Evolutionary conservation across 1,140 invertebrate genomes (phyloP), one percentile per base, ranked within the genome.

Genomic region (Pinna nobilis): DNA sequence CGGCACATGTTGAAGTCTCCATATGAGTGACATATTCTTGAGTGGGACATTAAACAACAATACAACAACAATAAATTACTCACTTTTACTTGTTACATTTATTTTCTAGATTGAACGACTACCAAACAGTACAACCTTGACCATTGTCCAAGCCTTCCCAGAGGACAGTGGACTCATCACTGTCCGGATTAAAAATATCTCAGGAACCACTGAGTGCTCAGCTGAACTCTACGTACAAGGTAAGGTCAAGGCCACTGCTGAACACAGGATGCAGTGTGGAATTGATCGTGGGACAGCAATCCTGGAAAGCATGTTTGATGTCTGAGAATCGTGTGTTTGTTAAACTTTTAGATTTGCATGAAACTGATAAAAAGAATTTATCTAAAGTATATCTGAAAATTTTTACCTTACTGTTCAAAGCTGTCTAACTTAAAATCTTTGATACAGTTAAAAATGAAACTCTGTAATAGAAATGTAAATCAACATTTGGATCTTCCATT

Each of bases 91-190:
- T 51, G 28, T 20, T 57, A 33, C 9, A 25, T 57, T 20, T 6
- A 39, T 41, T 33, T 72, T 82, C 20, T 69, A 89, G 88, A 86
- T 89, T 77, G 80, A 83, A 55, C 80, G 73, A 47, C 76, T 79
- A 41, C 86, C 82, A 28, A 82, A 81, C 30, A 79, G 77, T 53
- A 85, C 82, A 50, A 78, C 77, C 3, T 73, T 89, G 87, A 96
- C 71, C 95, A 86, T 89, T 64, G 79, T 77, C 51, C 82, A 87
- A 71, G 84, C 87, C 13, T 84, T 98, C 86, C 94, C 95, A 53
- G 97, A 98, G 91, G 97, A 99, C 89, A 94, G 94, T 15, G 97
- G 96, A 39, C 92, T 95, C 15, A 99, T 99, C 87, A 98, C 96
- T 3, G 97, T 97, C 86, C 92, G 96, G 49, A 96, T 97, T 20